Evolutionary conservation across 2,797 vertebrate species (phyloP).

Genomic region (Kryptopterus vitreolus): DNA sequence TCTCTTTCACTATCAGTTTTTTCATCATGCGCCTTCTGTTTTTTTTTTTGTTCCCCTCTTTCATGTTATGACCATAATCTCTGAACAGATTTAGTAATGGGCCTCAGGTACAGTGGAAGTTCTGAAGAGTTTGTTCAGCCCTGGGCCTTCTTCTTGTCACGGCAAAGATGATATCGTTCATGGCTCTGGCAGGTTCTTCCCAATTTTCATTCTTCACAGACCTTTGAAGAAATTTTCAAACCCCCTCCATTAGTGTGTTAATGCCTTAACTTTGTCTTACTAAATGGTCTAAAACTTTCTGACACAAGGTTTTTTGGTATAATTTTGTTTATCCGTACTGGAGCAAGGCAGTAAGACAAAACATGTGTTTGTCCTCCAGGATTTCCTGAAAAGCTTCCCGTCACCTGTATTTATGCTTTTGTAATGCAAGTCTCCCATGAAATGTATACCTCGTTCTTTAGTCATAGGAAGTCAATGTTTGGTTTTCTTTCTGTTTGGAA

Average conservation of each 20-base stretch:
- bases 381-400: background rate
- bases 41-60: constrained; percentile 19
- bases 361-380: constrained; percentile 9
- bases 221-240: background rate
- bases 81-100: background rate
- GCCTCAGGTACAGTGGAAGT: background rate
- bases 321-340: background rate
- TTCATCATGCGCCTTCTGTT: background rate
- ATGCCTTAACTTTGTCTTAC: background rate
- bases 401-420: constrained; percentile 29
- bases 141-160: constrained; percentile 7
- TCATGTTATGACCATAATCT: constrained; percentile 25
- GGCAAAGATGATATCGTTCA: background rate
- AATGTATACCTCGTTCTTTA: constrained; percentile 4
- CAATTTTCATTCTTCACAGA: background rate
- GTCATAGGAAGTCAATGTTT: constrained; percentile 13
- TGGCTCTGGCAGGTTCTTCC: background rate
- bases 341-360: background rate
- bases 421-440: background rate
- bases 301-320: background rate
- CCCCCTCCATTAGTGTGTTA: background rate
- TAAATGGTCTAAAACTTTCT: background rate
- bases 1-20: constrained; percentile 12
- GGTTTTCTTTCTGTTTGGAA: constrained; percentile 15
- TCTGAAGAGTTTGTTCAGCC: constrained; percentile 8